These are phyloP conservation scores for Trimorus sp. DNA, from an alignment of 2,888 invertebrate genomes.

Conservation along the genomic window DNA sequence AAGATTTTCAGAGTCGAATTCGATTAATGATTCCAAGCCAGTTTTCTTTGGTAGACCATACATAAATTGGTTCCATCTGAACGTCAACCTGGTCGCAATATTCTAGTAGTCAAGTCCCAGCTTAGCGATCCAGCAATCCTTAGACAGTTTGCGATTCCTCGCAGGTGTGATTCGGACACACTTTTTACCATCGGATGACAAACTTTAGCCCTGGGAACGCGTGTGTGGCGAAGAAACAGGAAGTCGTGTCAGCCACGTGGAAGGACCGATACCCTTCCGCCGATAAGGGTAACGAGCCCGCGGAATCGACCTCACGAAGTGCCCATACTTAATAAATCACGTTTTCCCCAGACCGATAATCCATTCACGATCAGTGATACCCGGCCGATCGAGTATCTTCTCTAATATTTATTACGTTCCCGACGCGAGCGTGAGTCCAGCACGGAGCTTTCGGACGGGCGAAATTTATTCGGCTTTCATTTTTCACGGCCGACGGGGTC, in stretches of 20 bases:
- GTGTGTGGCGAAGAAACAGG: constrained; percentile 57
- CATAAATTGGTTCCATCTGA: no score
- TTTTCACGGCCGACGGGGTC: constrained; percentile 5
- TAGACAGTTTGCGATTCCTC: no score
- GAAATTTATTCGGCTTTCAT: constrained; percentile 10
- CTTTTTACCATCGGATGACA: constrained; percentile 19
- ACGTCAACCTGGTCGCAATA: no score
- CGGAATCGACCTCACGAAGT: constrained; percentile 69
- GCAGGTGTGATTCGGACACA: background rate
- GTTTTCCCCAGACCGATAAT: constrained; percentile 74
- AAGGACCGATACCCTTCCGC: constrained; percentile 72
- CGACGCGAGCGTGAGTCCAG: no score
- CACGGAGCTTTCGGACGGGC: background rate
- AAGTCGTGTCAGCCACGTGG: constrained; percentile 61
- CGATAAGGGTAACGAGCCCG: constrained; percentile 75
- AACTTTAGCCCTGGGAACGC: constrained; percentile 19
- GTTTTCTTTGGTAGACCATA: no score
- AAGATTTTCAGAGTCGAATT: no score
- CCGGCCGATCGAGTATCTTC: constrained; percentile 49
- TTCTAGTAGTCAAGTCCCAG: no score
- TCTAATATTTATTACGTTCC: constrained; percentile 54
- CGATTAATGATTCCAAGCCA: no score
- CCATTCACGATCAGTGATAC: constrained; percentile 72
- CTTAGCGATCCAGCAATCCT: no score
- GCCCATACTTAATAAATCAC: constrained; percentile 76